Conservation (phyloP, 1,140 invertebrate species). For the roundworm (Caenorhabditis elegans) region DNA sequence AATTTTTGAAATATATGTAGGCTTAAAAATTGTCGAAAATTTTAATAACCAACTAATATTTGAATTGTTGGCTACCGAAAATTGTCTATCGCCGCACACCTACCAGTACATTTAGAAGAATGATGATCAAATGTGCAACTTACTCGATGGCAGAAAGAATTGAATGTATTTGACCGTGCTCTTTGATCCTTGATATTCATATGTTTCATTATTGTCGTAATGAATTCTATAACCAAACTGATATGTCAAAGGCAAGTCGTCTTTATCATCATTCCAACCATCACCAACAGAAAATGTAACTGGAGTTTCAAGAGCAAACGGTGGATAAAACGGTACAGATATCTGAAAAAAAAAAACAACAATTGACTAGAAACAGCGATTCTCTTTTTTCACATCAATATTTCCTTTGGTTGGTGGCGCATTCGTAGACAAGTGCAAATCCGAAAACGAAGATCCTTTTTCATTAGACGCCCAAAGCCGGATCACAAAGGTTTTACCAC, state of each 20-base stretch:
- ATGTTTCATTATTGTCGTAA: neutral
- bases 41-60: too few species aligned
- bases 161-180: neutral
- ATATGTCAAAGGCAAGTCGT: neutral
- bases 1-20: too few species aligned
- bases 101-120: too few species aligned
- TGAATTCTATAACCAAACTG: constrained; percentile 5
- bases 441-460: neutral
- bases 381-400: neutral
- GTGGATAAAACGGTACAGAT: neutral
- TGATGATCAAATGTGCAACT: too few species aligned
- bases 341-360: neutral
- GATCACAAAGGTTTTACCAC: constrained; percentile 17
- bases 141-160: neutral
- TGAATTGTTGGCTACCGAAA: too few species aligned
- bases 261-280: constrained; percentile 8
- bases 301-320: neutral
- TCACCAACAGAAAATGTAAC: neutral
- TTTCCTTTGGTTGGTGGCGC: neutral
- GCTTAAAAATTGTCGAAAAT: too few species aligned
- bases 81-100: too few species aligned
- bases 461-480: neutral
- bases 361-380: too few species aligned
- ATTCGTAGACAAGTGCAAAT: neutral
- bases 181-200: neutral